These are phyloP conservation scores for Coreius guichenoti DNA, from an alignment of 2,797 vertebrate genomes.

Conservation along the genomic window DNA sequence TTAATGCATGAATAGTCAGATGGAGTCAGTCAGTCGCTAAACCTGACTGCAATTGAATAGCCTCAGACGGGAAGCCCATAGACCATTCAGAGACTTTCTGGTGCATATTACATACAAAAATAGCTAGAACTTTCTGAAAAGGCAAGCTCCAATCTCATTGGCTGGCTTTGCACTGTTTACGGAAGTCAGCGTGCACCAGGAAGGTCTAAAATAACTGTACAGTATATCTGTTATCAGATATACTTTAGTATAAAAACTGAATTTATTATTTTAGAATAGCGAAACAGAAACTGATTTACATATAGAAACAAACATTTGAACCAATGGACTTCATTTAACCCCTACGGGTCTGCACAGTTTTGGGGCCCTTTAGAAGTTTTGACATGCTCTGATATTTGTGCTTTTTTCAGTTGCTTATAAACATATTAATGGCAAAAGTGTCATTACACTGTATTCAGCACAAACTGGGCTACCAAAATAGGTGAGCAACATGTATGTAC, in stretches of 20 bases:
- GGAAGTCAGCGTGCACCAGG: neutral
- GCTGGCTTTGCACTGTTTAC: neutral
- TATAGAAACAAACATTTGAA: neutral
- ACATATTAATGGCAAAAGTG: too few species aligned
- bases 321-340: neutral
- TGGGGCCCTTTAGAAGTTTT: too few species aligned
- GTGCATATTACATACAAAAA: neutral
- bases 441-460: too few species aligned
- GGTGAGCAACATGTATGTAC: too few species aligned
- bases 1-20: conserved; percentile 18
- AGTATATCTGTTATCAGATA: neutral
- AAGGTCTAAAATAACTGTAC: neutral
- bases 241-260: neutral
- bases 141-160: neutral
- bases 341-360: too few species aligned
- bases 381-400: too few species aligned
- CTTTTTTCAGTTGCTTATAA: too few species aligned
- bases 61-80: neutral
- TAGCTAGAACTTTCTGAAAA: neutral
- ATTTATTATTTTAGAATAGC: neutral
- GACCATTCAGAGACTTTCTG: neutral
- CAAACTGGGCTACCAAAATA: too few species aligned
- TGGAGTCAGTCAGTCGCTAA: conserved; percentile 18
- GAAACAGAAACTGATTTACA: neutral
- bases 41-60: conserved; percentile 2